Conservation (phyloP, 2,888 invertebrate species). For the Hemithea aestivaria region DNA sequence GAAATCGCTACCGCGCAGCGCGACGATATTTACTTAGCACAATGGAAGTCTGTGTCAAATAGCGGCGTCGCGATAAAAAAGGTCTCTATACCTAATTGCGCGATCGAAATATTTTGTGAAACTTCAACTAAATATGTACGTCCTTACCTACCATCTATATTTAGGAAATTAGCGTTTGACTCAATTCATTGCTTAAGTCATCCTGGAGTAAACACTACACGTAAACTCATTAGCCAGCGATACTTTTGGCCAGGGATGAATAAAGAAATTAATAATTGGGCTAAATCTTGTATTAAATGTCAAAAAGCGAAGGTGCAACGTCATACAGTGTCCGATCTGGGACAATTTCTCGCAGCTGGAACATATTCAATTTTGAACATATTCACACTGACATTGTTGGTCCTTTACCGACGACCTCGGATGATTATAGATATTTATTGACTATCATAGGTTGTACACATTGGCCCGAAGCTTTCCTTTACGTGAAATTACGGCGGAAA, state of each 20-base stretch:
- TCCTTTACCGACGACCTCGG: background rate
- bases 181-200: slow-evolving; percentile 22
- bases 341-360: background rate
- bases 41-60: background rate
- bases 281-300: slow-evolving; percentile 12
- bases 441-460: slow-evolving; percentile 3
- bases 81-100: background rate
- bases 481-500: slow-evolving; percentile 28
- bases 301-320: slow-evolving; percentile 9
- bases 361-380: slow-evolving; percentile 11
- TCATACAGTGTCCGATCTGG: slow-evolving; percentile 2
- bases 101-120: background rate
- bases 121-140: background rate
- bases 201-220: slow-evolving; percentile 15
- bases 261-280: slow-evolving; percentile 10
- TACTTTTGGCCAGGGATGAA: slow-evolving; percentile 19
- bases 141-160: slow-evolving; percentile 22
- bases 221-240: slow-evolving; percentile 1
- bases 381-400: slow-evolving; percentile 7
- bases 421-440: slow-evolving; percentile 2
- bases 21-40: background rate
- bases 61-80: background rate
- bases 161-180: slow-evolving; percentile 18
- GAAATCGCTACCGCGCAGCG: background rate
- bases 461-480: slow-evolving; percentile 2